Base-by-base conservation (phyloP, 35 echinoderm and acorn worm genomes). In the Holothuria glaberrima region DNA sequence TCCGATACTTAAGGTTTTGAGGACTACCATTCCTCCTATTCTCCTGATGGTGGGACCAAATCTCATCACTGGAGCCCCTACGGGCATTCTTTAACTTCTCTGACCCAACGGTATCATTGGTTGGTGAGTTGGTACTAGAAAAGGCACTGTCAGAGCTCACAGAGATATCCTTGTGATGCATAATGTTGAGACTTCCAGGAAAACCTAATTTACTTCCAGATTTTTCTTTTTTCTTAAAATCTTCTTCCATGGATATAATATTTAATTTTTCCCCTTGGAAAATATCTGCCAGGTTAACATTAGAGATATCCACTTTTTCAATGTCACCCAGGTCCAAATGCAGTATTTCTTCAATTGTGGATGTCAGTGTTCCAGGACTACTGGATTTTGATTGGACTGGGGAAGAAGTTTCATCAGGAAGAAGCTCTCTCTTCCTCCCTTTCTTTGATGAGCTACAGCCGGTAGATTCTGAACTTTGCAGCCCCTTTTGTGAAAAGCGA, bases 131-230 rank as follows among this genome's bases (percentile, higher is more conserved):
- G 56, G 71, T 86, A 67, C 87, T 88, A 10, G 92, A 93, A 73
- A 89, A 93, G 92, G 92, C 92, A 93, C 91, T 96, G 57, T 79
- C 73, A 28, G 82, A 85, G 57, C 83, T 92, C 58, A 77, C 45
- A 34, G 81, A 84, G 18, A 38, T 86, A 62, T 58, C 80, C 56
- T 59, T 75, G 80, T 60, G 80, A 26, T 84, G 80, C 4, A 54
- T 38, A 28, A 64, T 16, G 22, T 36, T 84, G 10, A 84, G 31
- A 84, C 59, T 36, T 20, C 80, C 80, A 58, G 30, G 57, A 63
- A 59, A 29, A 59, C 26, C 16, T 17, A 48, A 26, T 54, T 69
- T 87, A 20, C 16, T 34, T 24, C 62, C 60, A 67, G 67, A 10
- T 52, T 69, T 70, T 70, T 21, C 54, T 13, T 50, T 67, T 54